These are phyloP conservation scores for Myrmecobius fasciatus DNA, from an alignment of 2,113 vertebrate species.

Conservation along the genomic window DNA sequence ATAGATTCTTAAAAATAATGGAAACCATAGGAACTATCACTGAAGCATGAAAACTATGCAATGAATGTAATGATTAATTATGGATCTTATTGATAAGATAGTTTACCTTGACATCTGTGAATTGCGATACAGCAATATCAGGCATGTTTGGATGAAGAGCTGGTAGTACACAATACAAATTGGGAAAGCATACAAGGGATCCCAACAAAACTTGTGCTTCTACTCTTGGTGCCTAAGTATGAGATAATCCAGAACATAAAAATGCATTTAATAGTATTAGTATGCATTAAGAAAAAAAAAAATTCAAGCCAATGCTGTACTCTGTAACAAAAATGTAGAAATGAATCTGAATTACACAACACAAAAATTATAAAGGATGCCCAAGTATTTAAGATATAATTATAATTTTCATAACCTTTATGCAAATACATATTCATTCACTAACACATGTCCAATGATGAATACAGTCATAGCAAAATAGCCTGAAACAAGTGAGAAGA, in stretches of 20 bases:
- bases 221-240: conserved; percentile 93
- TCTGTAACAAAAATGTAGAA: background rate
- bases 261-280: conserved; percentile 29
- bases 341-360: background rate
- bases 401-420: background rate
- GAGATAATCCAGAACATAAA: conserved; percentile 50
- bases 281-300: conserved; percentile 27
- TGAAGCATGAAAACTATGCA: background rate
- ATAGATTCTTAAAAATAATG: conserved; percentile 43
- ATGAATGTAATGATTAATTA: conserved; percentile 38
- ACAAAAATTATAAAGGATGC: background rate
- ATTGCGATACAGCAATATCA: conserved; percentile 94
- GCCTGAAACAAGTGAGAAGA: background rate
- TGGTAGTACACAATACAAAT: conserved; percentile 94
- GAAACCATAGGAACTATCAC: conserved; percentile 6
- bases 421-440: background rate
- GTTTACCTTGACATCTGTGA: conserved; percentile 93
- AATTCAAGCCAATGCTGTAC: background rate
- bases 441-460: background rate
- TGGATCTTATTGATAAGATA: conserved; percentile 3
- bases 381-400: background rate
- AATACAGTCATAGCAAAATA: background rate
- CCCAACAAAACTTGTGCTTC: conserved; percentile 98
- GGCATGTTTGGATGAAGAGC: conserved; percentile 95
- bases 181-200: conserved; percentile 97